Evolutionary conservation across 1,140 invertebrate species (phyloP).

Genomic region (Monomorium pharaonis): DNA sequence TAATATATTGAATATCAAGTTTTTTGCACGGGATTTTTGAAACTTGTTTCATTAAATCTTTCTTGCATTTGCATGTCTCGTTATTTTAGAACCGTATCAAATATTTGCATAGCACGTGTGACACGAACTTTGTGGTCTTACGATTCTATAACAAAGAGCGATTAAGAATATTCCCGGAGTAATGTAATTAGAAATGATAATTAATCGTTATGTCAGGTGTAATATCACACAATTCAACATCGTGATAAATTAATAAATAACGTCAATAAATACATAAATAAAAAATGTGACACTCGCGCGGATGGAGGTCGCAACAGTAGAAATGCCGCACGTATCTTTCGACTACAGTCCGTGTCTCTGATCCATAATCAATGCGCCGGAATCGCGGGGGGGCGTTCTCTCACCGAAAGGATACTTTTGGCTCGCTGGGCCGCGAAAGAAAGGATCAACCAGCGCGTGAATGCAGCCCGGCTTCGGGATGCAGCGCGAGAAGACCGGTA

Average conservation of each 20-base stretch:
- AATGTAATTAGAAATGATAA: background rate
- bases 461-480: constrained; percentile 18
- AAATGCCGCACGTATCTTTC: background rate
- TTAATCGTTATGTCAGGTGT: background rate
- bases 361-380: constrained; percentile 22
- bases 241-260: background rate
- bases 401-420: background rate
- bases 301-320: background rate
- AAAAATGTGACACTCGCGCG: background rate
- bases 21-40: background rate
- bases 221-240: background rate
- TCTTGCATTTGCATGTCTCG: background rate
- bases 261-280: background rate
- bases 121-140: background rate
- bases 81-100: background rate
- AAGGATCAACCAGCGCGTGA: constrained; percentile 30
- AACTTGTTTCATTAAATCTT: background rate
- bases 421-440: background rate
- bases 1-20: background rate
- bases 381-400: constrained; percentile 12
- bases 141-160: background rate
- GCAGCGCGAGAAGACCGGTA: constrained; percentile 76
- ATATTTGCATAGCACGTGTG: background rate
- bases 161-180: background rate
- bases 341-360: background rate